A percentile compares a stretch with the other conserved stretches of the same genome.
Evolutionary conservation across 1,140 invertebrate species (phyloP).

Genomic region (Plectus sambesii): DNA sequence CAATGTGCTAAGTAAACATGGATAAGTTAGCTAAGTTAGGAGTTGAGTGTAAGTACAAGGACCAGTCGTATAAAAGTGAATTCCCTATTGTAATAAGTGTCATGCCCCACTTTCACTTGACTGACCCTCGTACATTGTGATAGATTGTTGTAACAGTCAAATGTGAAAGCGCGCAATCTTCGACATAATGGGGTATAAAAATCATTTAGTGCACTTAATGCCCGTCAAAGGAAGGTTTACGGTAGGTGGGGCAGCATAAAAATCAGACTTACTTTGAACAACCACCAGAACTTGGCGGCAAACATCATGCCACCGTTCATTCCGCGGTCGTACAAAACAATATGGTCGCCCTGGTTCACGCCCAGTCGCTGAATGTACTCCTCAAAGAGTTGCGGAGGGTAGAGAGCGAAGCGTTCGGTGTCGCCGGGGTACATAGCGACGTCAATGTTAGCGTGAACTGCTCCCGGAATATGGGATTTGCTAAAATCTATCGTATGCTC

Average conservation of each 20-base stretch:
- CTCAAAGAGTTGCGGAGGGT: constrained; percentile 34
- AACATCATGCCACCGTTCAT: constrained; percentile 39
- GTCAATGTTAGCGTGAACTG: constrained; percentile 27
- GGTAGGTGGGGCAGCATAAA: not conserved
- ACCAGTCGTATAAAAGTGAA: no score
- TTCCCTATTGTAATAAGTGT: no score
- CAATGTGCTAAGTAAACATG: no score
- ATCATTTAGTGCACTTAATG: no score
- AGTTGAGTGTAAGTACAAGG: no score
- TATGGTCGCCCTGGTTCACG: constrained; percentile 31
- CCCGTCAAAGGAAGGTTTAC: no score
- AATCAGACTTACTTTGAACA: constrained; percentile 26
- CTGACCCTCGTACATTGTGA: no score
- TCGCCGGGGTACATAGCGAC: constrained; percentile 26
- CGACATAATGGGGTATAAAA: no score
- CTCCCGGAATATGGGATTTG: constrained; percentile 26
- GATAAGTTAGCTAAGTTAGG: no score
- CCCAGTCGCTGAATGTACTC: constrained; percentile 33
- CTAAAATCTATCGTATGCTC: constrained; percentile 6
- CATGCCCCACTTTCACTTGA: no score
- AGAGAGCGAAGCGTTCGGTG: constrained; percentile 30
- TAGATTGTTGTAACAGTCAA: no score
- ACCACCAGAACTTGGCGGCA: constrained; percentile 27
- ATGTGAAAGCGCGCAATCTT: no score
- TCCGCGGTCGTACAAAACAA: constrained; percentile 36